A percentile compares a stretch with the other conserved stretches of the same genome.
Evolutionary conservation across 2,888 invertebrate genomes (phyloP).

Genomic region (Galerucella pusilla): DNA sequence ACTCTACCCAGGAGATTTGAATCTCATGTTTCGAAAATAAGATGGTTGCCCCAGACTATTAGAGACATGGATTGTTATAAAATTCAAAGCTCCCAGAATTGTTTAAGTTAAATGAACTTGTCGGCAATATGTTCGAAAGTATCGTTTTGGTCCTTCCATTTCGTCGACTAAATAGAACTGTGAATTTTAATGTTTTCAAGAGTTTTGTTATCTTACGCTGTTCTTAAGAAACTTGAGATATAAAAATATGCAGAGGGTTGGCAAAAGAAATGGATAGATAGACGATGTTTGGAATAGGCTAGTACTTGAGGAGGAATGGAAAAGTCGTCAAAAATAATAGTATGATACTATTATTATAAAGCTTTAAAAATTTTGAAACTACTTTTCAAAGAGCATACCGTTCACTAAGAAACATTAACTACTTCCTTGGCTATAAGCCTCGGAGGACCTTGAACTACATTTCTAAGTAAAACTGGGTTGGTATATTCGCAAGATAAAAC

Average conservation of each 20-base stretch:
- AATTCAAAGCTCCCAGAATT: conserved; percentile 14
- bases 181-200: conserved; percentile 11
- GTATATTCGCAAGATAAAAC: too few species aligned
- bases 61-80: conserved; percentile 31
- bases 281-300: not conserved
- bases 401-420: too few species aligned
- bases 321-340: too few species aligned
- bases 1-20: not conserved
- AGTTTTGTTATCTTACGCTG: conserved; percentile 7
- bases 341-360: too few species aligned
- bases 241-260: conserved; percentile 14
- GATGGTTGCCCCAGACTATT: conserved; percentile 26
- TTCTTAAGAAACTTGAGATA: conserved; percentile 3
- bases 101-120: conserved; percentile 21
- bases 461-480: too few species aligned
- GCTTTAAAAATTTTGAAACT: too few species aligned
- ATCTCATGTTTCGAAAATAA: conserved; percentile 8
- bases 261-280: not conserved
- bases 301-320: not conserved
- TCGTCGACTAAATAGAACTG: conserved; percentile 12
- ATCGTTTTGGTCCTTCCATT: conserved; percentile 13
- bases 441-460: too few species aligned
- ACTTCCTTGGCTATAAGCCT: too few species aligned
- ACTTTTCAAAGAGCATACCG: too few species aligned
- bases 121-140: conserved; percentile 18